phyloP scores from a whole-genome alignment of 2,888 invertebrate species.

The Leucania comma region DNA sequence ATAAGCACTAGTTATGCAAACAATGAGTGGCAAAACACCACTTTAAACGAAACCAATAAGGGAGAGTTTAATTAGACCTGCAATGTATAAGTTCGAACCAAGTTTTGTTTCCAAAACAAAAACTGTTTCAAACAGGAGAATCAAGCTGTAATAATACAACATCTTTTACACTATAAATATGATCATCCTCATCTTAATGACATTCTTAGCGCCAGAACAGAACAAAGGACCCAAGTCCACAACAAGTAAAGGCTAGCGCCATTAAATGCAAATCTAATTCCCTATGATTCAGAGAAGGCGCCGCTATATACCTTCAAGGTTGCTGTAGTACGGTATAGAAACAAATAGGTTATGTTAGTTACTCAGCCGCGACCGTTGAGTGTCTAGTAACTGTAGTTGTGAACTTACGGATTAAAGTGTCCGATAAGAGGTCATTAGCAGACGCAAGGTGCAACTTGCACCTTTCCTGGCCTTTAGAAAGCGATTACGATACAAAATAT shows the following conservation, averaged over 20 bases:
- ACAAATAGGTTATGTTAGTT: constrained; percentile 64
- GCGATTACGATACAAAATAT: constrained; percentile 44
- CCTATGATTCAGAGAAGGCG: constrained; percentile 70
- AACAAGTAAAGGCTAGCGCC: constrained; percentile 41
- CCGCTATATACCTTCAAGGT: constrained; percentile 69
- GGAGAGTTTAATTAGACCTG: neutral
- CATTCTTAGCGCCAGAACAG: constrained; percentile 5
- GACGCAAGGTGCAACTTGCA: constrained; percentile 62
- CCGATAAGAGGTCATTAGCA: constrained; percentile 74
- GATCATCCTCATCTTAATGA: neutral
- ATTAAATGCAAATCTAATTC: constrained; percentile 68
- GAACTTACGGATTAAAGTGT: constrained; percentile 59
- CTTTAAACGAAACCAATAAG: neutral
- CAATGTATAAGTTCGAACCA: neutral
- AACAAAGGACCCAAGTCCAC: constrained; percentile 33
- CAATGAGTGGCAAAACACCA: constrained; percentile 13
- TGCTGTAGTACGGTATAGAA: constrained; percentile 66
- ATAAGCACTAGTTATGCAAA: constrained; percentile 2
- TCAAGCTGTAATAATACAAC: neutral
- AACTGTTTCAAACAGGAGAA: neutral
- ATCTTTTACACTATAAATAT: neutral
- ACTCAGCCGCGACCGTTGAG: constrained; percentile 71
- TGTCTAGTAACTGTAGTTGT: constrained; percentile 67
- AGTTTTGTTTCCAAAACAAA: neutral
- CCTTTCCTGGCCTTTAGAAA: constrained; percentile 42